Evolutionary conservation across 2,113 vertebrate genomes (phyloP), one percentile per base, ranked within the genome.

Genomic region (Geococcyx californianus): DNA sequence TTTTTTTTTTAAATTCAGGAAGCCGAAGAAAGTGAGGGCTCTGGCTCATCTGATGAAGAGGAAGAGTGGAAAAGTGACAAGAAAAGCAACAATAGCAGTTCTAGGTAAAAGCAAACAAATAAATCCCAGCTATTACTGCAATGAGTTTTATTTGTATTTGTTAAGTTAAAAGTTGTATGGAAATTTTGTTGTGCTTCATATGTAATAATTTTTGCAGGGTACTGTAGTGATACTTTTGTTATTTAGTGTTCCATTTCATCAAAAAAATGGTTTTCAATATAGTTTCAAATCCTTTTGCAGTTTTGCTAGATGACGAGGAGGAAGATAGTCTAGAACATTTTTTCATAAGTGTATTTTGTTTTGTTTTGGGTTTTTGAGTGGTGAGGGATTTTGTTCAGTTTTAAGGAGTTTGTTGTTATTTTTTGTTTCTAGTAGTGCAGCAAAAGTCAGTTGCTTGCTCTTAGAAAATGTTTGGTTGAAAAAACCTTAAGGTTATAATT

Each of bases 41-140:
- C 97, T 96, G 90, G 97, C 51, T 99, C 98, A 6, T 99, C 99
- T 36, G 98, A 98, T 78, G 98, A 99, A 64, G 98, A 98, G 36
- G 98, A 99, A 19, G 98, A 99, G 69, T 99, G 99, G 99, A 99
- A 97, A 51, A 99, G 98, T 97, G 99, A 98, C 64, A 96, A 95
- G 98, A 99, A 98, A 60, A 99, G 98, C 93, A 98, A 97, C 68
- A 98, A 96, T 63, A 96, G 99, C 89, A 98, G 98, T 86, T 98
- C 99, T 25, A 99, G 99, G 99, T 99, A 98, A 56, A 92, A 89
- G 60, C 31, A 8, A 62, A 45, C 13, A 84, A 73, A 33, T 9
- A 83, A 23, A 60, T 42, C 11, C 16, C 11, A 58, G 6, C 20
- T 56, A 55, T 63, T 64, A 31, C 10, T 67, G 11, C 77, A 52